These are phyloP conservation scores for Linurgus olivaceus DNA, from an alignment of 2,797 vertebrate genomes.

Conservation along the genomic window DNA sequence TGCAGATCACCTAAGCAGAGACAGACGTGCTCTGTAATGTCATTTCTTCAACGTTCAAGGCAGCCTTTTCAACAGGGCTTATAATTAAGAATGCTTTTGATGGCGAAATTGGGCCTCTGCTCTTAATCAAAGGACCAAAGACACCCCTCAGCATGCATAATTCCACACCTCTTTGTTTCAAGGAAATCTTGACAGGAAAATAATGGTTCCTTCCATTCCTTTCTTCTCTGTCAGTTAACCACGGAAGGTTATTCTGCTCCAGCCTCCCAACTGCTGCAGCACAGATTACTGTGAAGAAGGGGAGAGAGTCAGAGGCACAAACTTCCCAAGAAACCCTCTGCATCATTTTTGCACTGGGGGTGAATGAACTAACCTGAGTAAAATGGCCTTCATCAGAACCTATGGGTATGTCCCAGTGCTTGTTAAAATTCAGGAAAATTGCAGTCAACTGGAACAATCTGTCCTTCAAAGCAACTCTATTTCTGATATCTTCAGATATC, in stretches of 20 bases:
- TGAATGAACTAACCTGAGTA: neutral
- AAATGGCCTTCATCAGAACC: neutral
- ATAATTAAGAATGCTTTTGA: constrained; percentile 68
- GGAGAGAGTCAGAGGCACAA: neutral
- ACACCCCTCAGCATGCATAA: constrained; percentile 61
- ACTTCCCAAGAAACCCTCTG: neutral
- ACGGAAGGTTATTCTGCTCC: constrained; percentile 46
- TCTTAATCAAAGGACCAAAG: constrained; percentile 65
- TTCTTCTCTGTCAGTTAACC: constrained; percentile 59
- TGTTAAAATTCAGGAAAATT: neutral
- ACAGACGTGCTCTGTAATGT: constrained; percentile 32
- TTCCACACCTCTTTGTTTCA: constrained; percentile 68
- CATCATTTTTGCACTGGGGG: neutral
- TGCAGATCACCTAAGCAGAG: constrained; percentile 47
- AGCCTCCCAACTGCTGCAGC: constrained; percentile 33
- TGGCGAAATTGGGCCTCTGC: constrained; percentile 47
- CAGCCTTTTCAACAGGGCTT: constrained; percentile 51
- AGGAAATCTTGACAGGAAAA: constrained; percentile 63
- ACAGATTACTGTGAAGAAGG: constrained; percentile 27
- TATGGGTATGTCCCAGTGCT: fast-evolving
- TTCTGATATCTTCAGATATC: neutral
- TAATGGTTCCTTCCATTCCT: constrained; percentile 60
- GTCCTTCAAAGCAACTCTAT: neutral
- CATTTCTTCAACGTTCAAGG: constrained; percentile 25
- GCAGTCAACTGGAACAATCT: neutral